Base-by-base conservation (phyloP, 2,113 vertebrate species). In the Nicator chloris region DNA sequence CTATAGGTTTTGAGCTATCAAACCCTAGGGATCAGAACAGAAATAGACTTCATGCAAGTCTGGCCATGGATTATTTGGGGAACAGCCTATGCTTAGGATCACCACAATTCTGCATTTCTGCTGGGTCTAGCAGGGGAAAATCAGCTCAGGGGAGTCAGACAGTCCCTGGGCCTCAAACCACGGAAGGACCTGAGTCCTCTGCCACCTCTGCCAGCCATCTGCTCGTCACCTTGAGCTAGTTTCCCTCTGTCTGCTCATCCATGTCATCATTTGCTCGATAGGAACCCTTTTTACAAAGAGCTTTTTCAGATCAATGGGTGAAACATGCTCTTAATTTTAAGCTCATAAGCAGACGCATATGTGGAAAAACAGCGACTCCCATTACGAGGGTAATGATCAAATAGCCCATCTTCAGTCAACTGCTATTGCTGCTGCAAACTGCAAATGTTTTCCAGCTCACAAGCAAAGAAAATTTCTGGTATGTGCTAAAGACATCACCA, bases 301-400 rank as follows among this genome's bases (percentile, higher is more conserved):
- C 73, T 81, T 97, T 95, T 96, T 92, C 86, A 95, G 86, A 92
- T 95, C 64, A 5, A 93, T 95, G 83, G 57, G 31, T 82, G 73
- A 92, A 81, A 53, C 80, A 76, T 23, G 56, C 88, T 95, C 72
- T 40, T 89, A 82, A 93, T 95, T 95, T 96, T 89, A 82, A 82
- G 81, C 80, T 83, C 8, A 3, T 88, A 90, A 92, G 77, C 80
- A 92, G 86, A 60, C 14, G 3, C 71, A 84, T 82, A 68, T 57
- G 81, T 89, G 81, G 85, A 92, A 92, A 95, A 94, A 23, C 76
- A 75, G 51, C 2, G 0, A 63, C 63, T 81, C 64, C 60, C 35
- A 66, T 94, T 92, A 86, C 8, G 16, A 88, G 44, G 37, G 60
- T 86, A 82, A 92, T 86, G 86, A 91, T 79, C 68, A 96, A 91